Evolutionary conservation across 2,888 invertebrate species (phyloP).

Genomic region (Onchidella celtica): DNA sequence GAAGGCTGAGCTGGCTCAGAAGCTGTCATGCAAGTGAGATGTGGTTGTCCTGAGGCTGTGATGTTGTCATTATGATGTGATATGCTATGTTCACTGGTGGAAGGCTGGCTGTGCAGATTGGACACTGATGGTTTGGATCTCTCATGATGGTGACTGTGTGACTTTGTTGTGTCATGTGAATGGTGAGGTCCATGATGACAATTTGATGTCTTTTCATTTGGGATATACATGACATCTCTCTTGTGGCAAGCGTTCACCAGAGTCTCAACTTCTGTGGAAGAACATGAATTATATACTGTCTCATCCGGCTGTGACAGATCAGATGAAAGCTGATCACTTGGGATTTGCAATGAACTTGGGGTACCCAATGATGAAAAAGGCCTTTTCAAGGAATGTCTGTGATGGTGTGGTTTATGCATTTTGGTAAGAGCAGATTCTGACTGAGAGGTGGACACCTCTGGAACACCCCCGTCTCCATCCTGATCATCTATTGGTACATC

Average conservation of each 20-base stretch:
- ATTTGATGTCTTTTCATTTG: not conserved
- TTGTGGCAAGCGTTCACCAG: constrained; percentile 39
- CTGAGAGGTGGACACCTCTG: constrained; percentile 25
- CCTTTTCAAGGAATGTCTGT: constrained; percentile 22
- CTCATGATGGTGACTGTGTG: constrained; percentile 19
- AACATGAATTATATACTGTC: not conserved
- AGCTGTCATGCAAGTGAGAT: not conserved
- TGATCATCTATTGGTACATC: not conserved
- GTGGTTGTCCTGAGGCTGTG: not conserved
- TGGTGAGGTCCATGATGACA: not conserved
- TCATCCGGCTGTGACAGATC: not conserved
- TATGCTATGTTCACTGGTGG: not conserved
- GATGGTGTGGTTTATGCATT: constrained; percentile 2
- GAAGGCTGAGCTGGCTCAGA: not conserved
- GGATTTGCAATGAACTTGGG: not conserved
- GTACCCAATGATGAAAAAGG: not conserved
- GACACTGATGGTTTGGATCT: not conserved
- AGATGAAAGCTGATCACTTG: not conserved
- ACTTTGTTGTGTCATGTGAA: not conserved
- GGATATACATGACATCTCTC: constrained; percentile 31
- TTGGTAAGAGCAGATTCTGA: constrained; percentile 3
- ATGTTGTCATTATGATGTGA: not conserved
- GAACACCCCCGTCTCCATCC: not conserved
- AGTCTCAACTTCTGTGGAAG: constrained; percentile 7
- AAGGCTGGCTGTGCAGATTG: not conserved